These are phyloP conservation scores for Charadrius vociferus DNA, from an alignment of 2,113 vertebrate species.

Conservation along the genomic window DNA sequence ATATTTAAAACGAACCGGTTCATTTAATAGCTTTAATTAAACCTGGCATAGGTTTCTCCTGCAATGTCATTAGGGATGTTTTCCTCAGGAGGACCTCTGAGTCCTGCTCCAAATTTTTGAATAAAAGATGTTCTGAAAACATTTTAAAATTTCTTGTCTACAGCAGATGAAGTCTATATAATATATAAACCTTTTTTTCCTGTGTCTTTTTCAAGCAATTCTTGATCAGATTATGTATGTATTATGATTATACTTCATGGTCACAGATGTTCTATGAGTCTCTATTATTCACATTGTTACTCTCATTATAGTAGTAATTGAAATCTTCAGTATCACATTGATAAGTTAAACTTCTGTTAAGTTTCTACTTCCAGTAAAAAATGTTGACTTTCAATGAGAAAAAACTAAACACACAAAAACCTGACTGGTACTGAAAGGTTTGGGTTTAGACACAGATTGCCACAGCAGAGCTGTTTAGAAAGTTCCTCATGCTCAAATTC, in stretches of 20 bases:
- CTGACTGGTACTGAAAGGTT: neutral
- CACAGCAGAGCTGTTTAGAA: neutral
- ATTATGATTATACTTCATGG: neutral
- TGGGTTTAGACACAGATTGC: neutral
- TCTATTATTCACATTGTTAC: neutral
- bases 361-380: neutral
- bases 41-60: neutral
- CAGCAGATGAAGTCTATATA: neutral
- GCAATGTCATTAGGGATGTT: neutral
- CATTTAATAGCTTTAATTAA: neutral
- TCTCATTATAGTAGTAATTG: neutral
- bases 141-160: neutral
- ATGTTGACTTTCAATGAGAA: neutral
- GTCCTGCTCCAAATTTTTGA: neutral
- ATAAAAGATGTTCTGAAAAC: neutral
- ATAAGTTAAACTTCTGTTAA: neutral
- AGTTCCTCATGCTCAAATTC: neutral
- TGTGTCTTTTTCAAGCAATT: neutral
- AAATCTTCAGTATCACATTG: neutral
- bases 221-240: neutral
- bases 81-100: neutral
- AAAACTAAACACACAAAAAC: neutral
- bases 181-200: neutral
- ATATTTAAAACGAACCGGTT: neutral
- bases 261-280: neutral